Evolutionary conservation across 1,140 invertebrate species (phyloP).

Genomic region (Aphelinus certus): DNA sequence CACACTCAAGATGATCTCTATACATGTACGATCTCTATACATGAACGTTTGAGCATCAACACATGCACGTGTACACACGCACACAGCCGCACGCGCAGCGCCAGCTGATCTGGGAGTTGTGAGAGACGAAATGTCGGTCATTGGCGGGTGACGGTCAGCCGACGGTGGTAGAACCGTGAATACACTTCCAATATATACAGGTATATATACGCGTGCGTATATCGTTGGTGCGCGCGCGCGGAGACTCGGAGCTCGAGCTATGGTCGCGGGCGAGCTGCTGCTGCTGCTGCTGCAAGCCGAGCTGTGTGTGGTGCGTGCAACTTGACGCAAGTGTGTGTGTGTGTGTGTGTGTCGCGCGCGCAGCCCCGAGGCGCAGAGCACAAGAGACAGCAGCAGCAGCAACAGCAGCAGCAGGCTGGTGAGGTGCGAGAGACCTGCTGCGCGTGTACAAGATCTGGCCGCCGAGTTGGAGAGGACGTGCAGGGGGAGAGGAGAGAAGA

Average conservation of each 20-base stretch:
- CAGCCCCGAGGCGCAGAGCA: not conserved
- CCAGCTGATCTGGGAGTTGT: no score
- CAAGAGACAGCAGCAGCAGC: not conserved
- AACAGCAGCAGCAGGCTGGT: not conserved
- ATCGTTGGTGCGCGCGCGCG: not conserved
- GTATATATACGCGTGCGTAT: not conserved
- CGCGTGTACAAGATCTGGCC: constrained; percentile 15
- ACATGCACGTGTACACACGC: no score
- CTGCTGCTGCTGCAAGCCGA: not conserved
- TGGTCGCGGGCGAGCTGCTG: not conserved
- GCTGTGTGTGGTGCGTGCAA: not conserved
- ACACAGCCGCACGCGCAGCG: no score
- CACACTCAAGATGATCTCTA: no score
- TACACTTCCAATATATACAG: not conserved
- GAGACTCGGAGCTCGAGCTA: not conserved
- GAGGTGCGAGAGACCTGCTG: not conserved
- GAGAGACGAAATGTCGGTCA: no score
- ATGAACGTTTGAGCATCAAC: no score
- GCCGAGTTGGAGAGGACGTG: not conserved
- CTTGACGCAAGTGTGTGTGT: not conserved
- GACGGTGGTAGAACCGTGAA: no score
- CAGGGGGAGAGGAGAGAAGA: not conserved
- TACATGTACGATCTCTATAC: no score
- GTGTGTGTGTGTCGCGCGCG: not conserved
- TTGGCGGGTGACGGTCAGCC: no score